Evolutionary conservation across 2,113 vertebrate species (phyloP), one percentile per base, ranked within the genome.

Genomic region (Rhynchopsitta pachyrhyncha): DNA sequence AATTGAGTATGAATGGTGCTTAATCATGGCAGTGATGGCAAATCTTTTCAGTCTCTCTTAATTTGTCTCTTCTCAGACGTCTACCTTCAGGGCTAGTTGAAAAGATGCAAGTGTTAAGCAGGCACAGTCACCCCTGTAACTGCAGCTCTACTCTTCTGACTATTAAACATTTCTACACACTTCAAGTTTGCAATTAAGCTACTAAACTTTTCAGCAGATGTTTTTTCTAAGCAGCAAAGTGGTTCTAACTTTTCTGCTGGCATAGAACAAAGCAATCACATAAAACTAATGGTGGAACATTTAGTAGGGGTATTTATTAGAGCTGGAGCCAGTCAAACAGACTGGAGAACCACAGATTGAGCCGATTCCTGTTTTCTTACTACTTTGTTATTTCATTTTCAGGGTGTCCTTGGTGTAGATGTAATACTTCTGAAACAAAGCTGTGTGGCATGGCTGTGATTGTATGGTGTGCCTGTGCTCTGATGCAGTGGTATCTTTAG

Each of bases 1-100:
- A 97, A 95, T 91, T 81, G 79, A 96, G 86, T 41, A 71, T 81
- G 94, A 97, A 95, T 80, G 79, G 69, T 62, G 90, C 91, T 86
- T 95, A 95, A 92, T 88, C 37, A 28, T 16, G 13, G 90, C 75
- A 90, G 57, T 35, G 86, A 91, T 78, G 63, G 74, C 67, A 96
- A 86, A 84, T 76, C 80, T 88, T 95, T 97, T 92, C 50, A 31
- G 66, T 46, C 68, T 82, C 70, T 89, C 71, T 74, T 68, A 35
- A 78, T 93, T 87, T 76, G 80, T 79, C 92, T 60, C 14, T 71
- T 90, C 87, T 94, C 86, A 84, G 68, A 69, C 8, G 2, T 57
- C 60, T 81, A 33, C 69, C 92, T 95, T 80, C 68, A 88, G 88
- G 94, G 88, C 86, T 90, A 89, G 96, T 53, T 86, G 93, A 86